Conservation (phyloP, 2,797 vertebrate species). For the Sebastes variabilis region DNA sequence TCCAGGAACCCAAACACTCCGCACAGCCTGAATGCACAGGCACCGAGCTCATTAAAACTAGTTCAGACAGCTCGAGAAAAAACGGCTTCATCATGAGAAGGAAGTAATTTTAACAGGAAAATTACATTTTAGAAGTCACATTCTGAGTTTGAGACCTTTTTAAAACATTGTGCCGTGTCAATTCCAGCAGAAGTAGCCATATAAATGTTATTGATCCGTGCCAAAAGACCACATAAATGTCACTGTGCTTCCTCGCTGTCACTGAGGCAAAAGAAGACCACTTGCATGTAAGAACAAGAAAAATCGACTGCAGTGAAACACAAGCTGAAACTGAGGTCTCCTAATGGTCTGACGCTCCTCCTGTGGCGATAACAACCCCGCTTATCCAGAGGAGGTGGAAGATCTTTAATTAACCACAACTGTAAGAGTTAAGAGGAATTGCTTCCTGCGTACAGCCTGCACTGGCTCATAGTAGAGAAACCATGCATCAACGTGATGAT, state of each 20-base stretch:
- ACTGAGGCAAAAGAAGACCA: conserved; percentile 1
- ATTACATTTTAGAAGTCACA: conserved; percentile 33
- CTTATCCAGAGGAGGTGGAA: conserved; percentile 26
- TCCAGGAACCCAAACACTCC: conserved; percentile 36
- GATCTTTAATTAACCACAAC: conserved; percentile 60
- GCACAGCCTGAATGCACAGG: conserved; percentile 23
- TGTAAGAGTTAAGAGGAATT: conserved; percentile 37
- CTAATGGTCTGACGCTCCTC: conserved; percentile 24
- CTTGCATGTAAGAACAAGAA: not conserved
- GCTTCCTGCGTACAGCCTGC: conserved; percentile 32
- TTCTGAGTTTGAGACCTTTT: conserved; percentile 18
- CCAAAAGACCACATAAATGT: conserved; percentile 3
- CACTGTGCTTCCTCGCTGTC: not conserved
- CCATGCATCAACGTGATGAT: conserved; percentile 19
- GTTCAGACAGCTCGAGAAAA: conserved; percentile 20
- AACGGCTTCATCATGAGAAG: not conserved
- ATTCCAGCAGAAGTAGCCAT: not conserved
- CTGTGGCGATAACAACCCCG: conserved; percentile 35
- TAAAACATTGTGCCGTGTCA: conserved; percentile 3
- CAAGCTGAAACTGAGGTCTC: conserved; percentile 9
- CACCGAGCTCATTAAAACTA: conserved; percentile 62
- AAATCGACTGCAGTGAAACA: conserved; percentile 14
- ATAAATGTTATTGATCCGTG: conserved; percentile 21
- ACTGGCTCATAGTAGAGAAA: not conserved
- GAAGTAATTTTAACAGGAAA: not conserved